Evolutionary conservation across 2,888 invertebrate genomes (phyloP).

Genomic region (Vesta saturnalis): DNA sequence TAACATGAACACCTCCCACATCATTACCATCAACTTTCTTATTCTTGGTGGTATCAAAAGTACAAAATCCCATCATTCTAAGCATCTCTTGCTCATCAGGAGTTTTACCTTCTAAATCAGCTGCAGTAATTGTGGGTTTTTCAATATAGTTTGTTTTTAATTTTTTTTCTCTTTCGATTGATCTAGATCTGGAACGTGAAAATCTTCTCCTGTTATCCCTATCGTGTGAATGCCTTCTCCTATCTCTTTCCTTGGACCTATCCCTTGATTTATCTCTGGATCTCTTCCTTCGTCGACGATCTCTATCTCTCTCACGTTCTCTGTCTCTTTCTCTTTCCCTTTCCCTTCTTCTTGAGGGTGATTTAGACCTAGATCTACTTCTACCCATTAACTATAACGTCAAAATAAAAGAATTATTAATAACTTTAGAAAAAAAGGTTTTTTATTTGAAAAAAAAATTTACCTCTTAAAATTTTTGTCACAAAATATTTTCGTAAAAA

Average conservation of each 20-base stretch:
- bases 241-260: constrained; percentile 62
- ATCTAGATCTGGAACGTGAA: constrained; percentile 56
- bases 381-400: constrained; percentile 62
- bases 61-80: constrained; percentile 96
- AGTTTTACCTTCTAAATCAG: constrained; percentile 89
- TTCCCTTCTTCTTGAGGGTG: constrained; percentile 64
- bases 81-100: constrained; percentile 95
- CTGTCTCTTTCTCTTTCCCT: constrained; percentile 61
- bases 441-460: constrained; percentile 38
- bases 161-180: constrained; percentile 50
- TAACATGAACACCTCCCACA: constrained; percentile 94
- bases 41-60: constrained; percentile 95
- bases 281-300: constrained; percentile 60
- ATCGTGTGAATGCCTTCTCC: constrained; percentile 61
- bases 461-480: constrained; percentile 26
- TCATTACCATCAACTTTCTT: constrained; percentile 96
- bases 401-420: constrained; percentile 23
- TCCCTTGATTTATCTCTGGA: constrained; percentile 57
- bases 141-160: constrained; percentile 51
- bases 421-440: constrained; percentile 31
- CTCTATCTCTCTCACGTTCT: constrained; percentile 63
- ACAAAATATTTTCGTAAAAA: constrained; percentile 33
- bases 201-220: constrained; percentile 61
- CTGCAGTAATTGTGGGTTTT: constrained; percentile 77
- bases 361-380: constrained; percentile 62